Evolutionary conservation across 2,797 vertebrate genomes (phyloP).

Genomic region (Orestias chungarensis): DNA sequence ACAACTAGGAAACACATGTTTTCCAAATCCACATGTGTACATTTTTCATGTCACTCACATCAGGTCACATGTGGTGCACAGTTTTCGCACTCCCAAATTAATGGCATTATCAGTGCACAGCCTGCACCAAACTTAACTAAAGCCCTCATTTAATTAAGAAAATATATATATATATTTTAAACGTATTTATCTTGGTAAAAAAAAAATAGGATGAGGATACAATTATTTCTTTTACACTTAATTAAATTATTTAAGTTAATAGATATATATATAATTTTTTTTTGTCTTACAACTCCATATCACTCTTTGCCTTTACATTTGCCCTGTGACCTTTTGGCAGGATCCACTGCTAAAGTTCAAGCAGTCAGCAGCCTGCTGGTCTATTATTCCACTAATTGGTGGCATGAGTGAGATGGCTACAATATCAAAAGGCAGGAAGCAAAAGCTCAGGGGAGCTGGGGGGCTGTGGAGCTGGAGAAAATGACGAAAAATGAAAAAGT

Average conservation of each 20-base stretch:
- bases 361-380: constrained; percentile 57
- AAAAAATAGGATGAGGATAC: neutral
- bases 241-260: too few relatives aligned
- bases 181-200: neutral
- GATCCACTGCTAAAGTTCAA: constrained; percentile 57
- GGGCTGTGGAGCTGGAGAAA: constrained; percentile 51
- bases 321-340: constrained; percentile 36
- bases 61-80: neutral
- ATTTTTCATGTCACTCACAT: neutral
- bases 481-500: constrained; percentile 41
- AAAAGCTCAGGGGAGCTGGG: constrained; percentile 43
- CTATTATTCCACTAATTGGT: constrained; percentile 79
- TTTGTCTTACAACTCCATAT: constrained; percentile 22
- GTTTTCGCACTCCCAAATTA: too few relatives aligned
- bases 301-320: constrained; percentile 36
- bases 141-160: neutral
- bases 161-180: neutral
- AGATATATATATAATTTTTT: too few relatives aligned
- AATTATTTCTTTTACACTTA: too few relatives aligned
- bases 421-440: constrained; percentile 76
- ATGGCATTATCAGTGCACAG: too few relatives aligned
- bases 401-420: constrained; percentile 71
- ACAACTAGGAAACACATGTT: too few relatives aligned
- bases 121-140: neutral
- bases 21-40: neutral